Conservation (phyloP, 2,888 invertebrate species). For the Netelia virgata region DNA sequence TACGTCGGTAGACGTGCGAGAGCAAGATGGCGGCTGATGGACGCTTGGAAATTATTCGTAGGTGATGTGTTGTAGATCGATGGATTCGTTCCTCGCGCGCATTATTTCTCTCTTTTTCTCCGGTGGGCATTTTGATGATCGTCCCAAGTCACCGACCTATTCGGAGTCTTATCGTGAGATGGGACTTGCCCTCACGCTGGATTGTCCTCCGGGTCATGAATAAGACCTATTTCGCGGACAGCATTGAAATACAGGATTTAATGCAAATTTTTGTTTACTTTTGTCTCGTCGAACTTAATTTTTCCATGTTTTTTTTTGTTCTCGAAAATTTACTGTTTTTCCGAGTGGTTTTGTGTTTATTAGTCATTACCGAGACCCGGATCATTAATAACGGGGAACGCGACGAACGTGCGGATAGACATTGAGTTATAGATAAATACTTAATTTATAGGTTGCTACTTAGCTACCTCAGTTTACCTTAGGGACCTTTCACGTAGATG, state of each 20-base stretch:
- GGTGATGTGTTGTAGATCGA: too few relatives aligned
- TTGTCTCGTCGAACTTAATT: too few relatives aligned
- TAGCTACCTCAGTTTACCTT: background rate
- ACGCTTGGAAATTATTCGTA: too few relatives aligned
- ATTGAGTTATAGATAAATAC: too few relatives aligned
- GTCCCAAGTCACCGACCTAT: background rate
- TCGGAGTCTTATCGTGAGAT: background rate
- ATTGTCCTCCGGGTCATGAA: constrained; percentile 26
- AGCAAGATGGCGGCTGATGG: too few relatives aligned
- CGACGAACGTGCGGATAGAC: too few relatives aligned
- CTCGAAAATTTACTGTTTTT: background rate
- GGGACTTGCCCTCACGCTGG: constrained; percentile 41
- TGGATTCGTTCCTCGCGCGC: too few relatives aligned
- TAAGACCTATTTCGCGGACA: constrained; percentile 6
- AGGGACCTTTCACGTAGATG: too few relatives aligned
- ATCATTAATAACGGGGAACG: background rate
- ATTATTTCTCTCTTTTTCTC: too few relatives aligned
- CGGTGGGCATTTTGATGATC: background rate
- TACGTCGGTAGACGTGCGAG: too few relatives aligned
- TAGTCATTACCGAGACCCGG: background rate
- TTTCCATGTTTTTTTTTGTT: background rate
- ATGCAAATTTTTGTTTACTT: too few relatives aligned
- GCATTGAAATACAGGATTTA: background rate
- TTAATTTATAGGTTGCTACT: background rate
- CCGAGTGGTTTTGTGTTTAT: background rate